Base-by-base conservation (phyloP, 2,113 vertebrate genomes). In the Camelus bactrianus region DNA sequence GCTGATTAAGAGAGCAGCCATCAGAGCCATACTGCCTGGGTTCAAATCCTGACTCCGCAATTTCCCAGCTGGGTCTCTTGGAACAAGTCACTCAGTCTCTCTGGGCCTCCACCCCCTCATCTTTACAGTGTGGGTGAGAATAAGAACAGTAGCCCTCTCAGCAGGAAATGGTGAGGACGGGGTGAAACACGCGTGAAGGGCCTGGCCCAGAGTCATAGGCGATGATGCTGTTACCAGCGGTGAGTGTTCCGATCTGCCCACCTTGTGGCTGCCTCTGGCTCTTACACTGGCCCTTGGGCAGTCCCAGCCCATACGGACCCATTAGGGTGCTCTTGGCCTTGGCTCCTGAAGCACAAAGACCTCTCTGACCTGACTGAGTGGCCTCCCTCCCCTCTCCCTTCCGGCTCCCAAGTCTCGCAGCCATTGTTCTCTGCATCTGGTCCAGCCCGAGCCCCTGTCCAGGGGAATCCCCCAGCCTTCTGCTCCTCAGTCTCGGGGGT, bases 381-480 rank as follows among this genome's bases (percentile, higher is more conserved):
- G n/a, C 67, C 46, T 60, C 94, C 85, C 54, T 48, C 82, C 84
- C 64, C 42, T 28, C 56, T 35, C 54, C 67, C 73, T 95, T 83
- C 91, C 42, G 22, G 58, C 24, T 73, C 52, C 48, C 67, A 28
- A 72, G 87, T 58, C 77, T 77, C 22, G 9, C 13, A 16, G 58
- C 24, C 73, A 97, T 98, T 98, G 97, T 98, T 97, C 91, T 96
- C 85, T 58, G 70, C 80, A 83, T 96, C 95, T 97, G 91, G 92
- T 85, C 72, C 56, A 60, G 83, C 52, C 80, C 65, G 35, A 89
- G 89, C 73, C 64, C 13, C 79, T 64, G 72, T 46, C 46, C 86
- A 32, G 96, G 97, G 96, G 89, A 96, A 89, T 94, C 82, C 97
- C 96, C 96, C 56, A 3, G 76, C 89, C 77, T 96, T 52, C 81